Evolutionary conservation across 2,113 vertebrate genomes (phyloP), one percentile per base, ranked within the genome.

Genomic region (Upupa epops): DNA sequence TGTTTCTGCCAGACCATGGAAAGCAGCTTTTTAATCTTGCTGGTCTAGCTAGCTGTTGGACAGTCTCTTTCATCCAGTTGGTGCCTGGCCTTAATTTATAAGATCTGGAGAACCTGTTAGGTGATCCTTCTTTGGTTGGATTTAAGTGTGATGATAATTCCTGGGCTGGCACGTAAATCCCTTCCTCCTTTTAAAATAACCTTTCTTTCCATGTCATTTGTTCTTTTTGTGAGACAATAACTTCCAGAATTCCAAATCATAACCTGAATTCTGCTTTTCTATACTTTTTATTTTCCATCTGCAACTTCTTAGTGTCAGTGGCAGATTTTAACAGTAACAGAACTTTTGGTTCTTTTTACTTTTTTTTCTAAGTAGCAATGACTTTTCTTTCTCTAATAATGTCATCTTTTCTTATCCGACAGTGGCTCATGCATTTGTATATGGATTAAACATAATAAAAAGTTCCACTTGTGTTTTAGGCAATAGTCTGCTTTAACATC

Each of bases 1-100:
- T 0, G 0, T 20, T 63, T 55, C 12, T 83, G 29, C 11, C 0
- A 0, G 36, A 49, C 15, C 49, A 37, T 5, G 3, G 16, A 5
- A 4, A 37, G 2, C 3, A 17, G 5, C 4, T 64, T 32, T 73
- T 73, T 12, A 21, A 22, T 7, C 15, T 65, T 83, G 19, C 34
- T 76, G 11, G 42, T 6, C 22, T 56, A 37, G 8, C 9, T 77
- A 8, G 14, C 16, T 75, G 10, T 40, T 61, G 60, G 36, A 25
- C 28, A 84, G 3, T 7, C 2, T 76, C 29, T 68, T 72, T 58
- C 22, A 17, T 37, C 40, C 61, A 29, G 6, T 10, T 52, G 9
- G 14, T 78, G 32, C 31, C 65, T 63, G 69, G 60, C 12, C 28
- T 58, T 42, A 1, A 16, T 58, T 21, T 22, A 45, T 18, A 48